phyloP scores from a whole-genome alignment of 2,888 invertebrate genomes.

The Sympetrum striolatum region DNA sequence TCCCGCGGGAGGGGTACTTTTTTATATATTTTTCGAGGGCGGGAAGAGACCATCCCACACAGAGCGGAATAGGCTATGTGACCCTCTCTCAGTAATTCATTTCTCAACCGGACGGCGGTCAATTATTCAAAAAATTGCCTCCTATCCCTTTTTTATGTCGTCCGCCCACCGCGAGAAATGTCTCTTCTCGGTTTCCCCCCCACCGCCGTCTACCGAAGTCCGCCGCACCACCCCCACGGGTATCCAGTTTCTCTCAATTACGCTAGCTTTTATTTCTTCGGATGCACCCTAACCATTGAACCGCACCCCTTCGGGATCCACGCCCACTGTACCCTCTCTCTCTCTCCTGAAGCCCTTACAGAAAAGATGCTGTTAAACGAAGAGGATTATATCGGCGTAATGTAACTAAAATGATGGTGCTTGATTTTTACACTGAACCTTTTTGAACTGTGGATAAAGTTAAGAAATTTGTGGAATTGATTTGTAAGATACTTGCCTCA shows the following conservation, averaged over 20 bases:
- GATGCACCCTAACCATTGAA: neutral
- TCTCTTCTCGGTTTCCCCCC: neutral
- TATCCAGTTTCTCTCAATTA: constrained; percentile 40
- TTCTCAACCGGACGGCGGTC: constrained; percentile 34
- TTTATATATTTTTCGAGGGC: neutral
- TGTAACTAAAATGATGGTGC: neutral
- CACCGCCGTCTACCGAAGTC: neutral
- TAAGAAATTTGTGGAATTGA: too few relatives aligned
- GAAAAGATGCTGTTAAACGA: neutral
- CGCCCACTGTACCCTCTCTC: neutral
- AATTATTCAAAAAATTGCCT: constrained; percentile 44
- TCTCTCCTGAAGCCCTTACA: neutral
- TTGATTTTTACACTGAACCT: neutral
- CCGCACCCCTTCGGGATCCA: neutral
- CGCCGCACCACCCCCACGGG: neutral
- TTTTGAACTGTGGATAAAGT: neutral
- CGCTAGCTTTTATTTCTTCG: constrained; percentile 8
- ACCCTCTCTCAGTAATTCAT: constrained; percentile 42
- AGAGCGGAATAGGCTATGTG: neutral
- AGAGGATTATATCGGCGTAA: neutral
- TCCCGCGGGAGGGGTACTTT: neutral
- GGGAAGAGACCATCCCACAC: neutral
- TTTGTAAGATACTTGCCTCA: too few relatives aligned
- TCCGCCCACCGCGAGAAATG: neutral
- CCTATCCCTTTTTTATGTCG: constrained; percentile 39